Conservation (phyloP, 1,140 invertebrate species). For the Eurosta solidaginis region DNA sequence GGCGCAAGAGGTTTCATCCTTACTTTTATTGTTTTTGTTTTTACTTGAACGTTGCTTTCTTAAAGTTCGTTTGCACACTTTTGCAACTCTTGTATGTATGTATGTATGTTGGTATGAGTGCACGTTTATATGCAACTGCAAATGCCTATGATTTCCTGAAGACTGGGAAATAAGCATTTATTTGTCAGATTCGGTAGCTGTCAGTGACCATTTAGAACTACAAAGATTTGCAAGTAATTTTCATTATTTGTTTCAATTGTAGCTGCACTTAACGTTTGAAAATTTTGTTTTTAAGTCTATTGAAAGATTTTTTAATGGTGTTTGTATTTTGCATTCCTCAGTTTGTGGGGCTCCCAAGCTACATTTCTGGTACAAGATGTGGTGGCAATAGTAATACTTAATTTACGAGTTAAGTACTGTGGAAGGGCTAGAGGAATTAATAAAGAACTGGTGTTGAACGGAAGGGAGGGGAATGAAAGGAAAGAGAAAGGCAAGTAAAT, state of each 20-base stretch:
- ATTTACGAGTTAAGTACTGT: too few relatives aligned
- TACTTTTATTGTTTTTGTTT: not conserved
- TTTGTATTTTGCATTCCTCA: too few relatives aligned
- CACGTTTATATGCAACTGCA: not conserved
- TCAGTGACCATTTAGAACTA: not conserved
- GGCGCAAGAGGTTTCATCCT: not conserved
- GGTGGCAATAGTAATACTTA: too few relatives aligned
- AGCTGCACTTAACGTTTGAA: not conserved
- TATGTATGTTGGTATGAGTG: not conserved
- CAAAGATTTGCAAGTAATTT: constrained; percentile 2
- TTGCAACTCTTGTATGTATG: not conserved
- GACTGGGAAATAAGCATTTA: not conserved
- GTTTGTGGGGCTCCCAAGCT: too few relatives aligned
- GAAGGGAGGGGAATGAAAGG: too few relatives aligned
- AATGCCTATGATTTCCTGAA: not conserved
- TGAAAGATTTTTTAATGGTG: not conserved
- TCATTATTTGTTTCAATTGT: not conserved
- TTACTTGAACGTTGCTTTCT: not conserved
- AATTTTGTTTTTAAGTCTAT: not conserved
- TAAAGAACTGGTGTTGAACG: too few relatives aligned
- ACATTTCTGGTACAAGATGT: too few relatives aligned
- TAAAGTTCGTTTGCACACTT: not conserved
- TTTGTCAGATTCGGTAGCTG: constrained; percentile 9
- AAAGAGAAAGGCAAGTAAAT: too few relatives aligned
- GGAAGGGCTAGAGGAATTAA: too few relatives aligned